Percentiles rank a stretch among this genome's conserved stretches.
Conservation (phyloP, 2,113 vertebrate genomes). For the Donacobius atricapilla region DNA sequence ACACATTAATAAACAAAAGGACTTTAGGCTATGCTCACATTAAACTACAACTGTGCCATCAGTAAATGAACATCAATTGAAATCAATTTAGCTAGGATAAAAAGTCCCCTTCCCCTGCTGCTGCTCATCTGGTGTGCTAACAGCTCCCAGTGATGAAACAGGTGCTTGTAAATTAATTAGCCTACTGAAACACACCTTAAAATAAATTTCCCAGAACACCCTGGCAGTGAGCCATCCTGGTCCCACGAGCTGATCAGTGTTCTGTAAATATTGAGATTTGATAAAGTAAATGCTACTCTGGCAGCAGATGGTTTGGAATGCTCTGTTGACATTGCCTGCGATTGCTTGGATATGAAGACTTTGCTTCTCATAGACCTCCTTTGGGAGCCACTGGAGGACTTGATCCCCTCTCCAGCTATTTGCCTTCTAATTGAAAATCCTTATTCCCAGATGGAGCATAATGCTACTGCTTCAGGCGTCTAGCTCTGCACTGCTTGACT, state of each 20-base stretch:
- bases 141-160: constrained; percentile 82
- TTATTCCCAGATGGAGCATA: constrained; percentile 86
- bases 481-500: constrained; percentile 76
- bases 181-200: constrained; percentile 87
- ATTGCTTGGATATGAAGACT: constrained; percentile 81
- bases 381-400: constrained; percentile 75
- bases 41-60: constrained; percentile 68
- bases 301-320: constrained; percentile 89
- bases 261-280: constrained; percentile 95
- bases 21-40: constrained; percentile 32
- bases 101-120: constrained; percentile 72
- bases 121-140: constrained; percentile 76
- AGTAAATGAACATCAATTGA: constrained; percentile 80
- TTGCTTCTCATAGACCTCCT: constrained; percentile 74
- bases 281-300: constrained; percentile 85
- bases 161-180: constrained; percentile 94
- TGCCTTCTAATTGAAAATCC: constrained; percentile 93
- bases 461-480: constrained; percentile 69
- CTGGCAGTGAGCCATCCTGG: constrained; percentile 85
- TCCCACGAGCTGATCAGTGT: constrained; percentile 84
- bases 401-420: constrained; percentile 81
- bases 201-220: constrained; percentile 78
- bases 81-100: constrained; percentile 77
- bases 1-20: background rate
- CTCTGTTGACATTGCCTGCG: constrained; percentile 79